Conservation (phyloP, 2,797 vertebrate species). For the Leptatherina wallacei region DNA sequence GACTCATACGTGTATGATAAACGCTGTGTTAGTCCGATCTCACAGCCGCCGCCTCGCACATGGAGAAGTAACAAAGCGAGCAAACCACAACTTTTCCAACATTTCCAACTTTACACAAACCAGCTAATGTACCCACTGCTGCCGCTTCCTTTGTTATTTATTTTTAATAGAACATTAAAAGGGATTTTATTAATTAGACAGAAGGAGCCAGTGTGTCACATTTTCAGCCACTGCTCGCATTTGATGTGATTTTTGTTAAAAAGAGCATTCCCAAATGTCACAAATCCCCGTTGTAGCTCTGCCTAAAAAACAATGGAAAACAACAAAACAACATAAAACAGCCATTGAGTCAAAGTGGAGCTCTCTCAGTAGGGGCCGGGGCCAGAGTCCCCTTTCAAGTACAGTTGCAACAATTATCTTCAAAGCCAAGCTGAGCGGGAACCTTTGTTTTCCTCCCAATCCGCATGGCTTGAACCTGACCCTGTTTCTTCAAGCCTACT, state of each 20-base stretch:
- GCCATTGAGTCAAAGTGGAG: slow-evolving; percentile 70
- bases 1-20: slow-evolving; percentile 35
- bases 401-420: slow-evolving; percentile 82
- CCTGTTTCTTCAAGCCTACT: slow-evolving; percentile 81
- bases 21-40: slow-evolving; percentile 26
- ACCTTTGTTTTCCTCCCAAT: slow-evolving; percentile 84
- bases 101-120: slow-evolving; percentile 53
- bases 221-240: slow-evolving; percentile 53
- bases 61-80: neutral
- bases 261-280: slow-evolving; percentile 70
- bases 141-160: slow-evolving; percentile 48
- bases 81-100: slow-evolving; percentile 63
- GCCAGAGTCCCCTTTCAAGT: slow-evolving; percentile 79
- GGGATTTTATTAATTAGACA: slow-evolving; percentile 77
- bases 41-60: slow-evolving; percentile 24
- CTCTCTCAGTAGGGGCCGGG: slow-evolving; percentile 67
- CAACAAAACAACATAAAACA: slow-evolving; percentile 72
- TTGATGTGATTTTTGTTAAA: slow-evolving; percentile 76
- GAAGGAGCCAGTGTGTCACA: slow-evolving; percentile 54
- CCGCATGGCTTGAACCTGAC: slow-evolving; percentile 81
- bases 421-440: slow-evolving; percentile 74
- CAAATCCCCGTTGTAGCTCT: slow-evolving; percentile 68
- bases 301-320: slow-evolving; percentile 49
- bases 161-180: slow-evolving; percentile 78
- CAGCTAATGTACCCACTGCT: slow-evolving; percentile 46